Evolutionary conservation across 2,888 invertebrate species (phyloP).

Genomic region (Laothoe populi): DNA sequence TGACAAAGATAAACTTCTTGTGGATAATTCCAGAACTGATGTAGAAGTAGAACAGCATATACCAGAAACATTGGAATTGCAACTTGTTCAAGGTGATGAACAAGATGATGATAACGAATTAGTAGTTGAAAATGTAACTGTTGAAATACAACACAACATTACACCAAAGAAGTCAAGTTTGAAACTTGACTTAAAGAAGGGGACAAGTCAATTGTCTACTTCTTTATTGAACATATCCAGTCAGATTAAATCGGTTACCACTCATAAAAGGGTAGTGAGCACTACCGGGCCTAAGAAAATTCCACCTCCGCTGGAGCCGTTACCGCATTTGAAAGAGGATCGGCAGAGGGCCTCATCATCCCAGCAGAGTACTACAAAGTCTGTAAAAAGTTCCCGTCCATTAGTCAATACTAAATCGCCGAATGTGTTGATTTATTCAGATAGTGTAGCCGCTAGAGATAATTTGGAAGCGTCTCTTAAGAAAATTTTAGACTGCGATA

Average conservation of each 20-base stretch:
- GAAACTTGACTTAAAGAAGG: constrained; percentile 76
- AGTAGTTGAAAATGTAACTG: constrained; percentile 76
- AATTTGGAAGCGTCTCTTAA: constrained; percentile 89
- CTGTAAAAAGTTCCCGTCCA: constrained; percentile 79
- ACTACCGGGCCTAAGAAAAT: constrained; percentile 75
- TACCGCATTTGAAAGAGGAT: constrained; percentile 63
- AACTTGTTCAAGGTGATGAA: constrained; percentile 36
- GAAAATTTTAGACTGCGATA: constrained; percentile 88
- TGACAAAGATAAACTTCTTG: constrained; percentile 51
- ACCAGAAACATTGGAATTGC: constrained; percentile 47
- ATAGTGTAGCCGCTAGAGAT: constrained; percentile 89
- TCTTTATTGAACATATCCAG: constrained; percentile 79
- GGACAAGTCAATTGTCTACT: constrained; percentile 73
- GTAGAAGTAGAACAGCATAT: constrained; percentile 33
- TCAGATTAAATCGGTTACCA: constrained; percentile 80
- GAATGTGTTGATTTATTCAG: constrained; percentile 92
- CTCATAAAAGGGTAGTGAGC: constrained; percentile 77
- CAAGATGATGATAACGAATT: constrained; percentile 59
- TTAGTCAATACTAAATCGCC: constrained; percentile 88
- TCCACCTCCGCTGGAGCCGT: constrained; percentile 58
- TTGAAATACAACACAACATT: constrained; percentile 80
- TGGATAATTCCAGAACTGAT: constrained; percentile 36
- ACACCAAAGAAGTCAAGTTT: constrained; percentile 79
- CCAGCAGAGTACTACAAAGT: constrained; percentile 67
- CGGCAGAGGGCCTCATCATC: constrained; percentile 53